Evolutionary conservation across 1,140 invertebrate genomes (phyloP).

Genomic region (Drosophila novamexicana): DNA sequence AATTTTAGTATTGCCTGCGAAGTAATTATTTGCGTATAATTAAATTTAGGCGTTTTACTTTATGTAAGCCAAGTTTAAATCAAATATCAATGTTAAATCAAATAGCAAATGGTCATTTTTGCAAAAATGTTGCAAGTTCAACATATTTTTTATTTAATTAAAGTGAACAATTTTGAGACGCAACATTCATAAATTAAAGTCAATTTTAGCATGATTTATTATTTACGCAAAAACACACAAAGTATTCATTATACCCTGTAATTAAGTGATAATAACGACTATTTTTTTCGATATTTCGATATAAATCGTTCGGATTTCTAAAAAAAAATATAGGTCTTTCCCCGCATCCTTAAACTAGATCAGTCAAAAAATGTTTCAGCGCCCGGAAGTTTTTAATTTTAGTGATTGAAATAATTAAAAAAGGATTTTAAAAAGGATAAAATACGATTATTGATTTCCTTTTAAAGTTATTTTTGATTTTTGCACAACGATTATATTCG

Average conservation of each 20-base stretch:
- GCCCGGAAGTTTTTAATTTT: too few relatives aligned
- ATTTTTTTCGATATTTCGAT: not conserved
- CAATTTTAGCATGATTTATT: not conserved
- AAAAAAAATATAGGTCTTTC: not conserved
- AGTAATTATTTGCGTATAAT: slow-evolving; percentile 60
- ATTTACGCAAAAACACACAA: too few relatives aligned
- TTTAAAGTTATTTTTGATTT: too few relatives aligned
- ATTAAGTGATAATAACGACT: too few relatives aligned
- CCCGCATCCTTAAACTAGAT: too few relatives aligned
- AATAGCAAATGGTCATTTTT: not conserved
- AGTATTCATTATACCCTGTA: not conserved
- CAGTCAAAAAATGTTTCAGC: too few relatives aligned
- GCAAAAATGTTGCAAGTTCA: not conserved
- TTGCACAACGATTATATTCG: too few relatives aligned
- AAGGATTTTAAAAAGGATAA: too few relatives aligned
- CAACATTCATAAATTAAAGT: slow-evolving; percentile 48
- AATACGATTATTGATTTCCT: too few relatives aligned
- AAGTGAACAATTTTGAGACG: slow-evolving; percentile 58
- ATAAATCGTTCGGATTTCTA: too few relatives aligned
- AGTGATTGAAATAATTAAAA: too few relatives aligned
- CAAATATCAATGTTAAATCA: slow-evolving; percentile 33
- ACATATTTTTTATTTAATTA: slow-evolving; percentile 68
- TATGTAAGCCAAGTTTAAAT: slow-evolving; percentile 32
- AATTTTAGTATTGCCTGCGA: slow-evolving; percentile 26
- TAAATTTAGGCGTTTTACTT: slow-evolving; percentile 29